Evolutionary conservation across 2,113 vertebrate genomes (phyloP).

Genomic region (Propithecus coquereli): DNA sequence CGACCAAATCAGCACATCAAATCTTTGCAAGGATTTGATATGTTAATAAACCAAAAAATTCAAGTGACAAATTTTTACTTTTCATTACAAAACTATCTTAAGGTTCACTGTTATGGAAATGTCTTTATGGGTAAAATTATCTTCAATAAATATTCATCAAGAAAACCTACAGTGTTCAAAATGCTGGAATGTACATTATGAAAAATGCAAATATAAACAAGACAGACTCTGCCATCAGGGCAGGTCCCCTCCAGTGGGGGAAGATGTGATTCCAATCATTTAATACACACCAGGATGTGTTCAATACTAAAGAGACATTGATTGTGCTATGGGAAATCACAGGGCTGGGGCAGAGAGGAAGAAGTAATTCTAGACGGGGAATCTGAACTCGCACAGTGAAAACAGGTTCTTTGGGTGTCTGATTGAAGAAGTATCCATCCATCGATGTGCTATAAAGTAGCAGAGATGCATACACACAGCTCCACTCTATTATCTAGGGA

Average conservation of each 20-base stretch:
- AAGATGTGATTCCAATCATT: background rate
- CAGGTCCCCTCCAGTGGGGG: background rate
- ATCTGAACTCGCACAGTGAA: background rate
- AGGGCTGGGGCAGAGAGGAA: background rate
- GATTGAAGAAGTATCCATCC: background rate
- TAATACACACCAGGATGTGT: background rate
- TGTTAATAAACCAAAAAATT: background rate
- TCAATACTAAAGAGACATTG: background rate
- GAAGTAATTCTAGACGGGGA: background rate
- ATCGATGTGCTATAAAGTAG: fast-evolving
- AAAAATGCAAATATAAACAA: background rate
- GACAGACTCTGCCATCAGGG: background rate
- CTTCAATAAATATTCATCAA: background rate
- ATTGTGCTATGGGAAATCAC: background rate
- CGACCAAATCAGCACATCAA: background rate
- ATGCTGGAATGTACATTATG: background rate
- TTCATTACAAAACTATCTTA: background rate
- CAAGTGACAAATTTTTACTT: background rate
- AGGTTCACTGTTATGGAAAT: background rate
- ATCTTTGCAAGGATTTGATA: background rate
- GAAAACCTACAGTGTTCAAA: background rate
- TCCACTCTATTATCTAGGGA: background rate
- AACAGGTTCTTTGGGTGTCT: background rate
- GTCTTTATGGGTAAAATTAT: background rate
- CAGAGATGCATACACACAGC: background rate